phyloP scores from a whole-genome alignment of 2,113 vertebrate species.

The Dipodomys merriami region DNA sequence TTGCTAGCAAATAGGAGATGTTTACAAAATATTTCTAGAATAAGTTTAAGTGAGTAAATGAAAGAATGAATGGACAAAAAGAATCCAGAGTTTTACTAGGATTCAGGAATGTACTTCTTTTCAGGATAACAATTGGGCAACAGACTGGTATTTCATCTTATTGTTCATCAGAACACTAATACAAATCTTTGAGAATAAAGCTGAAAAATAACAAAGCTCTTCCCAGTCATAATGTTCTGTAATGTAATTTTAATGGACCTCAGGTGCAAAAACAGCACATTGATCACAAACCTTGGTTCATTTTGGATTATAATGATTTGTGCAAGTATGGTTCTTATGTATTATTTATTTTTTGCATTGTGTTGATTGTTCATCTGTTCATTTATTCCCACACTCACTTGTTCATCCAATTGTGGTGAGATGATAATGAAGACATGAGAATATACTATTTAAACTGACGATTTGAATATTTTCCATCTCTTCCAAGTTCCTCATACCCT shows the following conservation, averaged over 20 bases:
- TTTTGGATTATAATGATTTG: neutral
- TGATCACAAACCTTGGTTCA: neutral
- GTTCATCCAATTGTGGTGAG: neutral
- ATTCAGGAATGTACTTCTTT: conserved; percentile 31
- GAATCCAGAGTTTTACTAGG: neutral
- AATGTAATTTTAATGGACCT: conserved; percentile 7
- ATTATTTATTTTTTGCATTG: neutral
- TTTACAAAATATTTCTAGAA: neutral
- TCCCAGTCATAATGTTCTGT: neutral
- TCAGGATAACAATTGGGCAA: neutral
- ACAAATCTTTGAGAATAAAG: conserved; percentile 4
- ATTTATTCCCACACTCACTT: neutral
- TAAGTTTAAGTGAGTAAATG: neutral
- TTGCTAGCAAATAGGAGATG: neutral
- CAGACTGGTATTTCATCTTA: neutral
- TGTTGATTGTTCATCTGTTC: neutral
- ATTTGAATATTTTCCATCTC: neutral
- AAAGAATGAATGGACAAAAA: neutral
- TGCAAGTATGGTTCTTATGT: neutral
- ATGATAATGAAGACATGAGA: neutral
- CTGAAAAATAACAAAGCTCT: neutral
- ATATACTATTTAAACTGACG: neutral
- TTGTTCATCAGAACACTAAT: conserved; percentile 37
- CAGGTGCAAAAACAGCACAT: neutral
- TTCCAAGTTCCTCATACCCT: neutral